Evolutionary conservation across 1,140 invertebrate genomes (phyloP).

Genomic region (Drosophila setifemur): DNA sequence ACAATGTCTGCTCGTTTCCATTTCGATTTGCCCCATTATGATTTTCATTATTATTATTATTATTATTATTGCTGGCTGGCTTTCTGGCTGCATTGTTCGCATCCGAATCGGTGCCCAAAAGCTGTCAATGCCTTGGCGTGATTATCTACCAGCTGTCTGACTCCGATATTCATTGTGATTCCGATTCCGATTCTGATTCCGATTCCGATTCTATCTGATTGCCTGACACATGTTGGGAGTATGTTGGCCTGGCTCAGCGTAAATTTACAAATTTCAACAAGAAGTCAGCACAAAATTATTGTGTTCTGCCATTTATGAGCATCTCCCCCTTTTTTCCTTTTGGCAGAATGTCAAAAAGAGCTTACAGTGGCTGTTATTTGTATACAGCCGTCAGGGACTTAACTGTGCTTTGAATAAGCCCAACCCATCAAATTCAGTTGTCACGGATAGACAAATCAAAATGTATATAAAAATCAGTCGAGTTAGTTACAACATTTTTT

Average conservation of each 20-base stretch:
- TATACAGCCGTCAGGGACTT: conserved; percentile 5
- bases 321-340: conserved; percentile 4
- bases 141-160: conserved; percentile 39
- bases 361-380: conserved; percentile 36
- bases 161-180: conserved; percentile 18
- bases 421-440: background rate
- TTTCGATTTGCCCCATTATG: conserved; percentile 21
- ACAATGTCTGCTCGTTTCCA: conserved; percentile 40
- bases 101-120: conserved; percentile 18
- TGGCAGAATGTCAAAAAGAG: conserved; percentile 46
- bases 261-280: conserved; percentile 79
- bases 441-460: background rate
- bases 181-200: conserved; percentile 26
- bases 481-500: too few relatives aligned
- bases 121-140: conserved; percentile 36
- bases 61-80: conserved; percentile 19
- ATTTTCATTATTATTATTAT: conserved; percentile 40
- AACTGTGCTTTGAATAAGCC: background rate
- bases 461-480: too few relatives aligned
- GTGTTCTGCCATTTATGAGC: conserved; percentile 49
- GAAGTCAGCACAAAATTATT: conserved; percentile 78
- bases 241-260: conserved; percentile 55
- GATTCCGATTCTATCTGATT: conserved; percentile 25
- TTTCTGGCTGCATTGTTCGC: conserved; percentile 43
- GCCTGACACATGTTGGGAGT: conserved; percentile 46